Base-by-base conservation (phyloP, 2,888 invertebrate genomes). In the Caenorhabditis macrosperma region DNA sequence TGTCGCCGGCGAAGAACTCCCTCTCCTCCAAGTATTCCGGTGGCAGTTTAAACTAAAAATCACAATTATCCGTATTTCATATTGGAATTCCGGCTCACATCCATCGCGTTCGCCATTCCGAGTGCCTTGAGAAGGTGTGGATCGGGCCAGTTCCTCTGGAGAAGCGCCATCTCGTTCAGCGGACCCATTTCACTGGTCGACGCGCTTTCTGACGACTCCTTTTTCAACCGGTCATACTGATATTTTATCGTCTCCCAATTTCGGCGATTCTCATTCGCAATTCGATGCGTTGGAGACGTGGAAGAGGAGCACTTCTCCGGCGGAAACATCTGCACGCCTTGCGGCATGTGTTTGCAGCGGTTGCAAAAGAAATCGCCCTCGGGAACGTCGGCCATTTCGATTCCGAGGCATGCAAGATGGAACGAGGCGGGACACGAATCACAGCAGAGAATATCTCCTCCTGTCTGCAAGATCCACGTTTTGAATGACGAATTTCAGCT, bases 381-480 rank as follows among this genome's bases (percentile, higher is more conserved):
- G 90, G 96, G 95, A 84, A 94, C 94, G 89, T 95, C 95, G 76
- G 94, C 95, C 67, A 97, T 91, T 0, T 97, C 96, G 1, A 97
- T 97, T 92, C 97, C 95, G 92, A 96, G 95, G 94, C 97, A 98
- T 86, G 94, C 94, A 75, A 96, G 93, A 92, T 98, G 97, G 92
- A 97, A 98, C 81, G 96, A 96, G 35, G 96, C 95, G 0, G 96
- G 96, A 89, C 97, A 98, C 82, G 94, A 94, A 91, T 97, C 97
- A 91, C 97, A 98, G 91, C 96, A 97, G 75, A 98, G 94, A 38
- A 98, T 92, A 91, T 96, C 96, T 3, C 97, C 97, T 30, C 96
- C 96, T 92, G 97, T 96, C 80, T 80, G 61, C 0, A 76, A 75
- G 54, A 15, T n/a, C n/a, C n/a, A n/a, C n/a, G n/a, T 50, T 46